Base-by-base conservation (phyloP, 1,140 invertebrate species). In the Platyura marginata region DNA sequence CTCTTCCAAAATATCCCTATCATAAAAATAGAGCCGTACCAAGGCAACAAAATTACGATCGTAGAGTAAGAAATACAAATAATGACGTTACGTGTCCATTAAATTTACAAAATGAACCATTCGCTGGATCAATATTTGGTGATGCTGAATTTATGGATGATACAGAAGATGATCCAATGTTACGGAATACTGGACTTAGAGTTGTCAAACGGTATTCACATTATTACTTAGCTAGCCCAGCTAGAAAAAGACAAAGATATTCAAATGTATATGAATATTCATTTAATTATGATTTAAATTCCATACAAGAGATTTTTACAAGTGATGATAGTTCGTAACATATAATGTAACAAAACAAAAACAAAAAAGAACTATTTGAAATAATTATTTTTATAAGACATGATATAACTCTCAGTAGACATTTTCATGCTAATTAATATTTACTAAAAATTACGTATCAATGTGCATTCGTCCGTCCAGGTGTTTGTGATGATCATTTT, bases 181-280 rank as follows among this genome's bases (percentile, higher is more conserved):
- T 60, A 43, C 57, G 58, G 50, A 57, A 60, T 44, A 59, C 58
- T 50, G 59, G 59, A 55, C 57, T 57, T 59, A 60, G 57, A n/a
- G n/a, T n/a, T n/a, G n/a, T n/a, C 54, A 60, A 60, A 57, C 53
- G 57, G 56, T 60, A 58, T 57, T 54, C 59, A 53, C 57, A 60
- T 55, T 56, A 58, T 54, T 57, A 60, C 55, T 54, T 58, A 43
- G 50, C 55, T 44, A 58, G 56, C 49, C 57, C 57, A 38, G 57
- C 58, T 53, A 57, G 55, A 47, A 54, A 56, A 47, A 20, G 20
- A 11, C 55, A 60, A 48, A 54, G 59, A 13, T 61, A 60, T 47
- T 61, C 59, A 11, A 61, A 61, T 48, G 54, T 61, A 11, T 61
- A 61, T 42, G 59, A 61, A 47, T 61, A 61, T 41, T 57, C 58